Evolutionary conservation across 2,888 invertebrate genomes (phyloP).

Genomic region (Drosophila suboccidentalis): DNA sequence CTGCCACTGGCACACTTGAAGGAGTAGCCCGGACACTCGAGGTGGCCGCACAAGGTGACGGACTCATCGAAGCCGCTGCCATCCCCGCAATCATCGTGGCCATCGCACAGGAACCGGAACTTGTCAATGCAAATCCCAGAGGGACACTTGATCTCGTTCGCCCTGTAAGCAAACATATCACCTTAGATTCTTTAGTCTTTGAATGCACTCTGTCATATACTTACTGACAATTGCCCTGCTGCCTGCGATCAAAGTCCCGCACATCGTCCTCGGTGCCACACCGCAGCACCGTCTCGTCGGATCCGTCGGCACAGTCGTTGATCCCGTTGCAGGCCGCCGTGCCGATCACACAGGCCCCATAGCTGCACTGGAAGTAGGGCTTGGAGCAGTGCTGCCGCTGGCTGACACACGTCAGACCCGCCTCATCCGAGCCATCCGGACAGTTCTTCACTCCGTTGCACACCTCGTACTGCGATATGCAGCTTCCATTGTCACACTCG

Average conservation of each 20-base stretch:
- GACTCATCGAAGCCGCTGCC: conserved; percentile 63
- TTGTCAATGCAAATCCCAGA: conserved; percentile 70
- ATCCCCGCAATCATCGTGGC: conserved; percentile 68
- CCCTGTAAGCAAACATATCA: conserved; percentile 31
- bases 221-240: conserved; percentile 61
- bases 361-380: conserved; percentile 83
- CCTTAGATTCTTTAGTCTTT: not conserved
- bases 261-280: conserved; percentile 60
- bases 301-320: conserved; percentile 64
- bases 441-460: conserved; percentile 81
- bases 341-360: conserved; percentile 79
- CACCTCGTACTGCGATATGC: conserved; percentile 65
- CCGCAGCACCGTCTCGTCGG: conserved; percentile 63
- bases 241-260: conserved; percentile 21
- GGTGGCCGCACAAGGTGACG: conserved; percentile 55
- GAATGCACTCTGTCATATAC: conserved; percentile 9
- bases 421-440: conserved; percentile 82
- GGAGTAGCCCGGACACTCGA: conserved; percentile 65
- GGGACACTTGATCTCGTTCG: conserved; percentile 64
- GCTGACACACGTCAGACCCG: conserved; percentile 68
- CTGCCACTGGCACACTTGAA: conserved; percentile 66
- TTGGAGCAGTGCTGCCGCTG: conserved; percentile 63
- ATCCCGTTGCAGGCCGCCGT: conserved; percentile 62
- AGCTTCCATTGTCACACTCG: conserved; percentile 77
- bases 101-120: conserved; percentile 53